Evolutionary conservation across 2,113 vertebrate species (phyloP).

Genomic region (rat (Rattus norvegicus)): GRCr8 NC_086038.1:51298501-51299000

Average conservation of each 20-base stretch:
- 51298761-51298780: neutral
- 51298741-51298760: neutral
- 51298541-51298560: neutral
- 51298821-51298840: neutral
- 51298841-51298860: neutral
- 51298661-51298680: neutral
- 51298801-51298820: neutral
- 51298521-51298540: neutral
- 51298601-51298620: conserved; percentile 14
- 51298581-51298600: neutral
- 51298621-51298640: neutral
- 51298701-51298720: neutral
- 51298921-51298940: neutral
- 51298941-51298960: conserved; percentile 43
- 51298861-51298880: neutral
- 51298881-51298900: neutral
- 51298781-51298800: neutral
- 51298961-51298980: conserved; percentile 14
- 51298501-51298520: neutral
- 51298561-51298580: neutral
- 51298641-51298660: conserved; percentile 7
- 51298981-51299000: neutral
- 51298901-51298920: conserved; percentile 25
- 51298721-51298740: neutral
- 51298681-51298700: neutral